Evolutionary conservation across 2,797 vertebrate species (phyloP).

Genomic region (Melanotaenia nigrans): DNA sequence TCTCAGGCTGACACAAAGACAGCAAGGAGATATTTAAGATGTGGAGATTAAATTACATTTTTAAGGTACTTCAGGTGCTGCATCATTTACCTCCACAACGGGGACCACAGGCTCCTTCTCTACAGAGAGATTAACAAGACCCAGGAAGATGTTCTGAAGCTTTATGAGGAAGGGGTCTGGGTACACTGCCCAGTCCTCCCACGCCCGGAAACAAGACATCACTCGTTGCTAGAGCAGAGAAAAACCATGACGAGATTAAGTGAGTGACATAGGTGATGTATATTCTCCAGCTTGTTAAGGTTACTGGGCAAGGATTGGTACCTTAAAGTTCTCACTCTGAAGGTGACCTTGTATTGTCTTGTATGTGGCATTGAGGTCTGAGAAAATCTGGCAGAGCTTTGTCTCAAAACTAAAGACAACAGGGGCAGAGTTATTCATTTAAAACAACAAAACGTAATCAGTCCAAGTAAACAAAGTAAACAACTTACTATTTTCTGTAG

Average conservation of each 20-base stretch:
- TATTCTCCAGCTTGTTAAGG: background rate
- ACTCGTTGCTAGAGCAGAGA: slow-evolving; percentile 91
- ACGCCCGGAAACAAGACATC: slow-evolving; percentile 98
- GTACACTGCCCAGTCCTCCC: slow-evolving; percentile 99
- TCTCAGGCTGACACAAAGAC: slow-evolving; percentile 65
- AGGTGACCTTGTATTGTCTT: slow-evolving; percentile 98
- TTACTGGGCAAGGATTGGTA: slow-evolving; percentile 57
- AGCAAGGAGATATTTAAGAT: background rate
- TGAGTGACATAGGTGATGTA: background rate
- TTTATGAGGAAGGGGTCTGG: slow-evolving; percentile 99
- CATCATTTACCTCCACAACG: slow-evolving; percentile 54
- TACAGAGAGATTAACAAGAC: slow-evolving; percentile 92
- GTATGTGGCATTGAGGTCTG: slow-evolving; percentile 97
- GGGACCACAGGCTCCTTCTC: slow-evolving; percentile 84
- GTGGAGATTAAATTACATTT: background rate
- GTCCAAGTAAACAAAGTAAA: slow-evolving; percentile 35
- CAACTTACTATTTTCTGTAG: slow-evolving; percentile 98
- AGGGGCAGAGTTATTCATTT: background rate
- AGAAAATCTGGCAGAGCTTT: slow-evolving; percentile 97
- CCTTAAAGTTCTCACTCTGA: slow-evolving; percentile 98
- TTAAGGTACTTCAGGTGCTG: background rate
- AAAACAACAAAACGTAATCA: background rate
- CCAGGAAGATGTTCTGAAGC: slow-evolving; percentile 98
- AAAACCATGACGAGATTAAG: background rate
- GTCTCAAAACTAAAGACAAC: slow-evolving; percentile 90